phyloP scores from a whole-genome alignment of 2,113 vertebrate genomes.

The Xiphophorus maculatus region DNA sequence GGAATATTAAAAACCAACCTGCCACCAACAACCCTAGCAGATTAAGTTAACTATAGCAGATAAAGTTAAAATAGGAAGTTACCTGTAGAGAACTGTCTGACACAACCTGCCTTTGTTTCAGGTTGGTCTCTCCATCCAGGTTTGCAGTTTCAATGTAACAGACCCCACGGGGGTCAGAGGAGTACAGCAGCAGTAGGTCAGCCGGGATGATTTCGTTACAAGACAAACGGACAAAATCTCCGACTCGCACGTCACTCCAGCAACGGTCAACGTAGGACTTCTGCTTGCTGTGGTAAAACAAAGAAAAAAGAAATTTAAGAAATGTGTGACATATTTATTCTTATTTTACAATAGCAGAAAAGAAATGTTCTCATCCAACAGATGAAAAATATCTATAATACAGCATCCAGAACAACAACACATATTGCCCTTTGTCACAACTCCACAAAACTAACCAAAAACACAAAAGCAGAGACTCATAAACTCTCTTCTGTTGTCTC shows the following conservation, averaged over 20 bases:
- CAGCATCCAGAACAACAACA: not conserved
- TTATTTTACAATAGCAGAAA: not conserved
- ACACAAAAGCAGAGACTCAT: not conserved
- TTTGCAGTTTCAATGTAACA: constrained; percentile 94
- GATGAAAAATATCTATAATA: not conserved
- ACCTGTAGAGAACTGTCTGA: constrained; percentile 85
- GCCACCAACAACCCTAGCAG: not conserved
- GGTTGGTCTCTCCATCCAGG: constrained; percentile 94
- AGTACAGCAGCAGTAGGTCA: constrained; percentile 91
- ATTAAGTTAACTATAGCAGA: no score
- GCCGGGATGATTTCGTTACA: constrained; percentile 93
- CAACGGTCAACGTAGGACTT: constrained; percentile 80
- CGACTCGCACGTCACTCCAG: constrained; percentile 92
- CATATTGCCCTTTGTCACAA: not conserved
- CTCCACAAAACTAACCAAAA: not conserved
- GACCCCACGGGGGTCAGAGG: constrained; percentile 88
- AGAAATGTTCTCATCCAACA: not conserved
- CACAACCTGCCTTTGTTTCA: constrained; percentile 93
- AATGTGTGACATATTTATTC: not conserved
- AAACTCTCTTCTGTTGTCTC: not conserved
- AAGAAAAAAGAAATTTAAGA: not conserved
- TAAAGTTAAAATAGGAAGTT: not conserved
- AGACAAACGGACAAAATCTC: constrained; percentile 89
- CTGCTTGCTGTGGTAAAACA: constrained; percentile 77
- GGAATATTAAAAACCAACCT: not conserved